phyloP scores from a whole-genome alignment of 2,888 invertebrate species.

The Clusia tigrina region DNA sequence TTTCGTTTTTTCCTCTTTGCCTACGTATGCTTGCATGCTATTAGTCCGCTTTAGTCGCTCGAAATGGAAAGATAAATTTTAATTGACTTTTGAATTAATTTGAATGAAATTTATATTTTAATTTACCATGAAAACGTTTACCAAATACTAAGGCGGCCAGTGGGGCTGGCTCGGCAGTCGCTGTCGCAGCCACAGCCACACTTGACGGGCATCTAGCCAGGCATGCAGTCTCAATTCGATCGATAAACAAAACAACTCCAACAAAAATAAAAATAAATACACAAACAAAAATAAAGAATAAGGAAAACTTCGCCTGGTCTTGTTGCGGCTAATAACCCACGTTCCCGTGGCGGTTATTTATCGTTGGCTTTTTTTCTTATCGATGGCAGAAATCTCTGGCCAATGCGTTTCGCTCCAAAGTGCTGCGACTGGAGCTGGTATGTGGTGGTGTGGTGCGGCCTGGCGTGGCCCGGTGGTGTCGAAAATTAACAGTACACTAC shows the following conservation, averaged over 20 bases:
- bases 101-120: conserved; percentile 26
- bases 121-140: not conserved
- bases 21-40: not conserved
- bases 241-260: not conserved
- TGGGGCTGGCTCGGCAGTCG: not conserved
- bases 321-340: not conserved
- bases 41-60: not conserved
- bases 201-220: not conserved
- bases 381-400: not conserved
- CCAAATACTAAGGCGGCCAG: not conserved
- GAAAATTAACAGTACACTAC: too few relatives aligned
- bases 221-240: not conserved
- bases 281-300: too few relatives aligned
- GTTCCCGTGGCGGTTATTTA: not conserved
- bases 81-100: conserved; percentile 33
- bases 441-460: too few relatives aligned
- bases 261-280: too few relatives aligned
- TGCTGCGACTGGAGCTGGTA: too few relatives aligned
- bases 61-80: conserved; percentile 30
- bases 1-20: too few relatives aligned
- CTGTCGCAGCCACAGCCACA: not conserved
- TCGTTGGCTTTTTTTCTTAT: not conserved
- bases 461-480: not conserved
- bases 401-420: not conserved
- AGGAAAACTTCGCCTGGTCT: too few relatives aligned